Evolutionary conservation across 2,113 vertebrate genomes (phyloP), one percentile per base, ranked within the genome.

Genomic region (Crypturellus undulatus): DNA sequence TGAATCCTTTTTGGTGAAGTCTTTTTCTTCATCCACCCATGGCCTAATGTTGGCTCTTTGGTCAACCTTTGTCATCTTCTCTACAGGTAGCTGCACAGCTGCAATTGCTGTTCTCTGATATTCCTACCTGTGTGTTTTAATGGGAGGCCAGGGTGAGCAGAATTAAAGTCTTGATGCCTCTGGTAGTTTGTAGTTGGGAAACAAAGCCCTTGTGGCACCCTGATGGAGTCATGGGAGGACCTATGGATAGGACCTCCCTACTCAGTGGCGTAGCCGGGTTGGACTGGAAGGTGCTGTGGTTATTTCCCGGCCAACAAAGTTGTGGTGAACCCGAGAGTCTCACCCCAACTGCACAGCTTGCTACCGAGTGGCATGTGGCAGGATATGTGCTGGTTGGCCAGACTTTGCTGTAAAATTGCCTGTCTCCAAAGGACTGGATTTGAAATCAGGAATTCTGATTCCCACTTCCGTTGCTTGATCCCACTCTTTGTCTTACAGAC

Each of bases 401-500:
- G n/a, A n/a, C 68, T 63, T 49, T 2, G 1, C 70, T 79, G 5
- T 76, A 69, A n/a, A 19, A 69, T 6, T 0, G 3, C 49, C 42
- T 11, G 77, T 58, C 15, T 4, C 8, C 60, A 16, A 28, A 78
- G 16, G 9, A 15, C 64, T 22, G 28, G 25, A 8, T 62, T 86
- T 2, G 6, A 45, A 84, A 77, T n/a, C 49, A 0, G 0, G 3
- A 65, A 10, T 77, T 10, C 26, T 30, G n/a, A 59, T 65, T 91
- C 32, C 89, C 13, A 15, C n/a, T 64, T 64, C 22, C 8, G 25
- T 47, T 89, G 49, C 38, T 81, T 2, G 11, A 47, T 25, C 5
- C 1, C 1, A 10, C 10, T 25, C 69, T 38, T 65, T 36, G 12
- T 56, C 22, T 40, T 0, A 0, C 9, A 14, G 2, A 0, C 82